Conservation (phyloP, 2,888 invertebrate genomes). For the Phengaris arion region DNA sequence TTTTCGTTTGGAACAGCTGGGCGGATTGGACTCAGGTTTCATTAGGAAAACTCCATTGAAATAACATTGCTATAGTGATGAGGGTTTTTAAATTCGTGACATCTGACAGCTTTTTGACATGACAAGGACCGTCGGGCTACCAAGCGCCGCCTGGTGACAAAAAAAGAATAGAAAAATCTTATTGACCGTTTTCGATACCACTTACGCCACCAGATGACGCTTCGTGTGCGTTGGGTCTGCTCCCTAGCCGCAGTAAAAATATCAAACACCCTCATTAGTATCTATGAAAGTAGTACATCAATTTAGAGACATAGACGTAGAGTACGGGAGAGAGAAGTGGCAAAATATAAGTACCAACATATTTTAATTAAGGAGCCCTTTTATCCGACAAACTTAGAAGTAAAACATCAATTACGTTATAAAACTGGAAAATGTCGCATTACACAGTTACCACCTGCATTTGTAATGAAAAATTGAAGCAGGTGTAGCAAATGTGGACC, state of each 20-base stretch:
- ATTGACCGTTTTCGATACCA: no score
- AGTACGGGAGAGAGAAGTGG: not conserved
- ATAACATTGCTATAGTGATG: no score
- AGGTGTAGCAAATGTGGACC: not conserved
- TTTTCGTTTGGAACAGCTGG: not conserved
- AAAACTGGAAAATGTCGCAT: not conserved
- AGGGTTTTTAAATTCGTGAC: no score
- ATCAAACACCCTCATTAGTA: not conserved
- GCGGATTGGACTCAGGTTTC: no score
- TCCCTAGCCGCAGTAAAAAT: no score
- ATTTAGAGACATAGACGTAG: not conserved
- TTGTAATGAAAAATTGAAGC: conserved; percentile 19
- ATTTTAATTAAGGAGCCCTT: not conserved
- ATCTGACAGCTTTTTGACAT: no score
- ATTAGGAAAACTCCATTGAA: no score
- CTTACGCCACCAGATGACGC: no score
- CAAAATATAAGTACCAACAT: not conserved
- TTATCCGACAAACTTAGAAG: not conserved
- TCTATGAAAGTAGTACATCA: not conserved
- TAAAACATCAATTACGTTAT: not conserved
- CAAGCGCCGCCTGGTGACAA: no score
- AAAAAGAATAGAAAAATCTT: no score
- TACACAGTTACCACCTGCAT: not conserved
- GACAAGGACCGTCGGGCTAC: no score
- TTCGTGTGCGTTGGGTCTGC: no score